Evolutionary conservation across 2,113 vertebrate species (phyloP).

Genomic region (Ptychochromis oligacanthus): DNA sequence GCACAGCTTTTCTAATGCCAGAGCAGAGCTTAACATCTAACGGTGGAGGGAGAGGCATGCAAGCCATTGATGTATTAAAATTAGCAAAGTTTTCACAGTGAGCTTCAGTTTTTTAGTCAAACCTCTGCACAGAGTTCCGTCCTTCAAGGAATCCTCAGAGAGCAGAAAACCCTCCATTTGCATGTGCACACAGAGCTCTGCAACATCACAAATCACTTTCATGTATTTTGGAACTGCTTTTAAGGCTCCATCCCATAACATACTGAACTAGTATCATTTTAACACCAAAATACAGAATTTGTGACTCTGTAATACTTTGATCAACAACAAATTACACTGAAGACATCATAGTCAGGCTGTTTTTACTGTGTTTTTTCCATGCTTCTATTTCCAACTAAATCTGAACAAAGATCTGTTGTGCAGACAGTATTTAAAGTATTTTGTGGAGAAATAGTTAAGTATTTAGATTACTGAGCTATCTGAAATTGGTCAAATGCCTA

Average conservation of each 20-base stretch:
- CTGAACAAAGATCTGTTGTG: not conserved
- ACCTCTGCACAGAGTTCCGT: not conserved
- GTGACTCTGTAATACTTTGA: not conserved
- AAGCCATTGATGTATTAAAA: not conserved
- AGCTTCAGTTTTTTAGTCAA: not conserved
- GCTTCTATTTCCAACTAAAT: not conserved
- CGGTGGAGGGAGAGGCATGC: rapidly evolving
- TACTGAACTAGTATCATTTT: rapidly evolving
- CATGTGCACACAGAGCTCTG: not conserved
- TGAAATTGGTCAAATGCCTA: not conserved
- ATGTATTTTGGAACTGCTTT: not conserved
- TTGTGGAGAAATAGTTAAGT: not conserved
- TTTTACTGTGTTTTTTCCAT: not conserved
- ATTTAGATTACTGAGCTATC: not conserved
- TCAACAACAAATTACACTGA: not conserved
- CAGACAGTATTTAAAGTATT: rapidly evolving
- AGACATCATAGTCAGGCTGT: not conserved
- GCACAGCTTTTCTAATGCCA: not conserved
- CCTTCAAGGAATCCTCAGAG: not conserved
- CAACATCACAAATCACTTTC: not conserved
- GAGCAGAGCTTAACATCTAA: not conserved
- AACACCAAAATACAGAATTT: not conserved
- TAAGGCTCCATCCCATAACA: not conserved
- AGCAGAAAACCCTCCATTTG: not conserved
- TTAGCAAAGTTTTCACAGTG: not conserved